Evolutionary conservation across 2,113 vertebrate genomes (phyloP), one percentile per base, ranked within the genome.

Genomic region (Oenanthe melanoleuca): DNA sequence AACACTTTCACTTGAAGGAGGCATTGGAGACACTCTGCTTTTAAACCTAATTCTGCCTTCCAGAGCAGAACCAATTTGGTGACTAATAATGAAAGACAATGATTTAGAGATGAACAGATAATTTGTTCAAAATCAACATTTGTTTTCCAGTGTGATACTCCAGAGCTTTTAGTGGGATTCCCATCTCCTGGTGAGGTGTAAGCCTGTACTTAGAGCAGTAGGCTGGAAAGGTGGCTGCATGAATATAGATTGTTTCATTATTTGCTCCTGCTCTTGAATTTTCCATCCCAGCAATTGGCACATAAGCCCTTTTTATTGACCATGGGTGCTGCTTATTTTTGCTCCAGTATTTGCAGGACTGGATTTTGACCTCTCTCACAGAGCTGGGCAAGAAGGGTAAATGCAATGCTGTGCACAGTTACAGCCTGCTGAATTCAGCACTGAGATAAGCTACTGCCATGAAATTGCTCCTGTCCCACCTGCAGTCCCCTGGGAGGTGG

Each of bases 221-320:
- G 93, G 73, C 86, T 95, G 86, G 91, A 78, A 95, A 91, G 84
- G 89, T 17, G 66, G 57, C 78, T 91, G 86, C 83, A 86, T 92
- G 95, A 95, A 97, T 97, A 95, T 61, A 96, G 90, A 97, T 93
- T 70, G 90, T 93, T 94, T 93, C 95, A 93, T 96, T 94, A 96
- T 88, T 95, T 95, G 93, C 81, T 96, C 80, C 88, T 80, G 88
- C 88, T 93, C 94, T 95, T 93, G 86, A 92, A 88, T 93, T 92
- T 95, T 88, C 93, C 93, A 92, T 93, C 86, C 77, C 65, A 90
- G 88, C 65, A 96, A 92, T 22, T 88, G 93, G 86, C 92, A 90
- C n/a, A 38, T 92, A 96, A 89, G 71, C 85, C 86, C 90, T 86
- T 95, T 93, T 90, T 92, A 94, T 57, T 94, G 91, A 93, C 81